phyloP scores from a whole-genome alignment of 2,797 vertebrate species.

The Neopelma chrysocephalum region DNA sequence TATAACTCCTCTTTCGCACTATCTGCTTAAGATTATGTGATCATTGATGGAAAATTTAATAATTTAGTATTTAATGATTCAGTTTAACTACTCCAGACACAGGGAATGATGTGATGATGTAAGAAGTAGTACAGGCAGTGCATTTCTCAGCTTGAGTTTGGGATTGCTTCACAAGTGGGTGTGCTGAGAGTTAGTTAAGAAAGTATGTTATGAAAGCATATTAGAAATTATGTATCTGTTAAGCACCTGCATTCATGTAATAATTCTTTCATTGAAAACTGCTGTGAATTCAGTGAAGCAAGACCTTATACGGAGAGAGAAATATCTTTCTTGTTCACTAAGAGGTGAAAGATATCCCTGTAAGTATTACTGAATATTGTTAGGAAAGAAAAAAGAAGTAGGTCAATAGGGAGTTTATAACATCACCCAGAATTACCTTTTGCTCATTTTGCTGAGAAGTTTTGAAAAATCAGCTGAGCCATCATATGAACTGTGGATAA shows the following conservation, averaged over 20 bases:
- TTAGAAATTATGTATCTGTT: neutral
- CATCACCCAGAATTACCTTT: neutral
- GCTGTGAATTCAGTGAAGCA: neutral
- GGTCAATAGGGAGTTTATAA: neutral
- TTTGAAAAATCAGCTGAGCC: neutral
- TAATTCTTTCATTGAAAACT: neutral
- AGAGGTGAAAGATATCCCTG: neutral
- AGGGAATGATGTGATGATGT: neutral
- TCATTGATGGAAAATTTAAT: neutral
- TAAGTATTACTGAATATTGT: neutral
- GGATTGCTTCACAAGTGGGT: neutral
- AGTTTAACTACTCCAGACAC: neutral
- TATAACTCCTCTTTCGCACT: neutral
- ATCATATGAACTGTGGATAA: neutral
- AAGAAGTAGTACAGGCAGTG: neutral
- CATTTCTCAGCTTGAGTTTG: neutral
- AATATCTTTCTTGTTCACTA: neutral
- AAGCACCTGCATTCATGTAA: neutral
- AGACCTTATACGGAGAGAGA: neutral
- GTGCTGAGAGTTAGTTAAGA: neutral
- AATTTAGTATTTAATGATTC: neutral
- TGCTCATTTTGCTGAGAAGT: neutral
- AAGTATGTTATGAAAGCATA: neutral
- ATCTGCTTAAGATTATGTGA: neutral
- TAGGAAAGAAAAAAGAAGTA: neutral